Evolutionary conservation across 2,113 vertebrate genomes (phyloP).

Genomic region (Charina bottae): DNA sequence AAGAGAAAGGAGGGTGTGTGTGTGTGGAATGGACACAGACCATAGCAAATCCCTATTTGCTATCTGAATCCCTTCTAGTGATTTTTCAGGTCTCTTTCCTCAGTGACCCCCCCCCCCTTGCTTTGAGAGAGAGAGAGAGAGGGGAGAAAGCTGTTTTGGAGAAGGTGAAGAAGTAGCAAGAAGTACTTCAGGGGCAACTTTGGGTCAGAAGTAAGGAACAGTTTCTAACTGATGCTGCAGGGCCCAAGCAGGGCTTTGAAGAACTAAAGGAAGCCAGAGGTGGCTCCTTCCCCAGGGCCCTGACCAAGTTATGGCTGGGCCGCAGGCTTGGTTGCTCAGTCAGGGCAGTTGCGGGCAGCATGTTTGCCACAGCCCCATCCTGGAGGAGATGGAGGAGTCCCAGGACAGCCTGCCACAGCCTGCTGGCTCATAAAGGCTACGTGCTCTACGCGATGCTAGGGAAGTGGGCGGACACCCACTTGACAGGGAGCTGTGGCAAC

Average conservation of each 20-base stretch:
- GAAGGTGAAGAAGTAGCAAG: not conserved
- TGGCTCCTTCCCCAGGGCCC: slow-evolving; percentile 32
- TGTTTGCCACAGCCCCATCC: slow-evolving; percentile 8
- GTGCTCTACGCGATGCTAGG: slow-evolving; percentile 5
- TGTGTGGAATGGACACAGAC: no score
- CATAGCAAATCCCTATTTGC: not conserved
- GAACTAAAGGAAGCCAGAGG: not conserved
- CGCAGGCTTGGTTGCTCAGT: not conserved
- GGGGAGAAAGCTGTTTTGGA: not conserved
- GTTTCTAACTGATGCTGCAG: slow-evolving; percentile 33
- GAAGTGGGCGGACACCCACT: slow-evolving; percentile 25
- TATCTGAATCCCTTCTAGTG: not conserved
- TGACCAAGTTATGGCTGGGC: not conserved
- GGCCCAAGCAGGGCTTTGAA: slow-evolving; percentile 29
- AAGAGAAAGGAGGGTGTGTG: not conserved
- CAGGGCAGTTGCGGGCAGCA: not conserved
- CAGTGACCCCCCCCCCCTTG: not conserved
- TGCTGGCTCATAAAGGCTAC: slow-evolving; percentile 30
- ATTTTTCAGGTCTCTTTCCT: not conserved
- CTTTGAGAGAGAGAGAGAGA: not conserved
- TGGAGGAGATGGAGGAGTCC: slow-evolving; percentile 8
- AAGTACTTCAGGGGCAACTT: not conserved
- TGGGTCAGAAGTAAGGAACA: not conserved
- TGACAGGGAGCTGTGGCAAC: slow-evolving; percentile 25
- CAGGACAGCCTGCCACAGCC: slow-evolving; percentile 19